These are phyloP conservation scores for Rhea americana DNA, from an alignment of 2,113 vertebrate species.

Conservation along the genomic window DNA sequence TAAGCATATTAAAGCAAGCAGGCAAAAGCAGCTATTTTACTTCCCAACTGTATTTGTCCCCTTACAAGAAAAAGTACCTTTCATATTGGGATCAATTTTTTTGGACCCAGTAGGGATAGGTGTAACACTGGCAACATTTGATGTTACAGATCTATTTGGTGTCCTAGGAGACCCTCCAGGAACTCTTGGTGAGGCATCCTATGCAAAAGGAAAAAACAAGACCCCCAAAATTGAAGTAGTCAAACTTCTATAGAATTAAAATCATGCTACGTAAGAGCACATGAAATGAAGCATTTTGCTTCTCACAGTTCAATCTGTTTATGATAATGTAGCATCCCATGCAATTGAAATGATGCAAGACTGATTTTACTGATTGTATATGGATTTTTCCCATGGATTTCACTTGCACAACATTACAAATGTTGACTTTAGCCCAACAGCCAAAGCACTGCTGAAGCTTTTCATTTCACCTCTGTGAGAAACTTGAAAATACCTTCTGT, in stretches of 20 bases:
- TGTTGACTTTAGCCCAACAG: not conserved
- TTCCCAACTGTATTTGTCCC: not conserved
- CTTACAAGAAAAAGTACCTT: conserved; percentile 74
- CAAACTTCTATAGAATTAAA: not conserved
- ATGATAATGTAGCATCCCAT: not conserved
- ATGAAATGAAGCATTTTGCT: not conserved
- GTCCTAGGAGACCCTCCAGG: conserved; percentile 92
- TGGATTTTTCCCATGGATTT: not conserved
- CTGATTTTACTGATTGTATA: not conserved
- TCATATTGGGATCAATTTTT: conserved; percentile 88
- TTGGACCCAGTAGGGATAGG: conserved; percentile 89
- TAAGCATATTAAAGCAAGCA: not conserved
- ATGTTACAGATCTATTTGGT: conserved; percentile 89
- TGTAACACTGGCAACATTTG: conserved; percentile 91
- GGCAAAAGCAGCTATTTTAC: not conserved
- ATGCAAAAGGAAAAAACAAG: not conserved
- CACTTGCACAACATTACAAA: not conserved
- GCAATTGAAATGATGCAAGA: not conserved
- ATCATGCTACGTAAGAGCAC: not conserved
- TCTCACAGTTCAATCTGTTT: not conserved
- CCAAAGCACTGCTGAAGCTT: not conserved
- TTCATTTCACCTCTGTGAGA: not conserved
- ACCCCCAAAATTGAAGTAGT: not conserved
- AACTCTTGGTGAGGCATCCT: conserved; percentile 91
- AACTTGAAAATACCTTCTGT: not conserved